Evolutionary conservation across 2,797 vertebrate species (phyloP).

Genomic region (Steatocranus sp.): DNA sequence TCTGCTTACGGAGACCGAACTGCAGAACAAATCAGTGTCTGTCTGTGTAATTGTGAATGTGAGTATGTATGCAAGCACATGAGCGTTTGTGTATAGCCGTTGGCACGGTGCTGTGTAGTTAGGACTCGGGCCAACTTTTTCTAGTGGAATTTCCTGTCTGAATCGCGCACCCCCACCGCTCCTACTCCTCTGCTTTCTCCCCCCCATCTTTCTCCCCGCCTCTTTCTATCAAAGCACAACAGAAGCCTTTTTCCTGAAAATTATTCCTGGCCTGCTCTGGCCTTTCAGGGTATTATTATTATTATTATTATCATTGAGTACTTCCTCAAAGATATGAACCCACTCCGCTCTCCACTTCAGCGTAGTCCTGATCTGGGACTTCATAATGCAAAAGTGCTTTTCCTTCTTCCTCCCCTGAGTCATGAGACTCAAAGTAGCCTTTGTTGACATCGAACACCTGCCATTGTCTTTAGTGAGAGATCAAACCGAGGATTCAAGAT

Average conservation of each 20-base stretch:
- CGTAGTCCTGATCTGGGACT: conserved; percentile 58
- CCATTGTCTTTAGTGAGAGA: conserved; percentile 64
- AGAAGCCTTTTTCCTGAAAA: conserved; percentile 83
- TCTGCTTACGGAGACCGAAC: conserved; percentile 53
- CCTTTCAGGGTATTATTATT: conserved; percentile 89
- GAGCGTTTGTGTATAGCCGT: conserved; percentile 74
- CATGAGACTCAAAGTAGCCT: conserved; percentile 15
- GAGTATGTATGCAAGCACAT: conserved; percentile 32
- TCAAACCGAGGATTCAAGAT: conserved; percentile 44
- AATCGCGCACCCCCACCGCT: conserved; percentile 72
- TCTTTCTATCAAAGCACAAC: conserved; percentile 63
- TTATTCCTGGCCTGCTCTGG: conserved; percentile 73
- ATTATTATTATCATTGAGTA: conserved; percentile 88
- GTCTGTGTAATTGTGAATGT: conserved; percentile 1
- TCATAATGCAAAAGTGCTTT: conserved; percentile 70
- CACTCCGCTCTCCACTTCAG: conserved; percentile 62
- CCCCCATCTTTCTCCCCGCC: conserved; percentile 28
- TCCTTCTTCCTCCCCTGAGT: conserved; percentile 23
- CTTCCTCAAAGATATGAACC: conserved; percentile 84
- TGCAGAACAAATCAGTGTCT: conserved; percentile 58
- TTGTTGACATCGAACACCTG: conserved; percentile 71
- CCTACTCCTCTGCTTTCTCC: conserved; percentile 45
- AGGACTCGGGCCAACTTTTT: conserved; percentile 82
- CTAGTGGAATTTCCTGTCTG: conserved; percentile 94
- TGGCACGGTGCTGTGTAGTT: conserved; percentile 75